phyloP scores from a whole-genome alignment of 2,888 invertebrate genomes.

The Oscheius sp. region DNA sequence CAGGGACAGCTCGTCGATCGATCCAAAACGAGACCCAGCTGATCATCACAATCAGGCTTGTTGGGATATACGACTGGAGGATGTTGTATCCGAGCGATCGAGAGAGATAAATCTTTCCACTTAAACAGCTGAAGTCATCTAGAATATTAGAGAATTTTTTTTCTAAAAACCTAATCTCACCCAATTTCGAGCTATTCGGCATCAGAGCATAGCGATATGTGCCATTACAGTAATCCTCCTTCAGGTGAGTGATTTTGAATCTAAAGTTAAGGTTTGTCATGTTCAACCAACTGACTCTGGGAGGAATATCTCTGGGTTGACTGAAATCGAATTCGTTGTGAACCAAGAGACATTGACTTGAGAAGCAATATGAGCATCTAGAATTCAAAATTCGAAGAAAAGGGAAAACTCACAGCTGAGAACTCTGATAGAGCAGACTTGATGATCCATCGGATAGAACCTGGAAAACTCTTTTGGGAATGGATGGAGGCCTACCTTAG shows the following conservation, averaged over 20 bases:
- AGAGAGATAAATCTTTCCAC: constrained; percentile 56
- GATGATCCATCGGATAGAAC: constrained; percentile 67
- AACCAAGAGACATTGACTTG: constrained; percentile 68
- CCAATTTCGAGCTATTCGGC: constrained; percentile 53
- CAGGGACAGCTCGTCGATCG: constrained; percentile 66
- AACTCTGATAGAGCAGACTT: constrained; percentile 60
- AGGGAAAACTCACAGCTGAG: constrained; percentile 54
- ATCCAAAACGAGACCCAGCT: constrained; percentile 63
- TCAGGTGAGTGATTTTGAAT: constrained; percentile 48
- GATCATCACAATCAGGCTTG: constrained; percentile 54
- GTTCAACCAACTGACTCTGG: too few species aligned
- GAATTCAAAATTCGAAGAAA: background rate
- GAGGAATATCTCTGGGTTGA: constrained; percentile 65
- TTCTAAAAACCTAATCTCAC: too few species aligned
- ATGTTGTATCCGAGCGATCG: constrained; percentile 67
- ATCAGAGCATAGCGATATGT: constrained; percentile 64
- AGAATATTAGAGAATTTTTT: constrained; percentile 30
- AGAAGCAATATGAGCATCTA: constrained; percentile 66
- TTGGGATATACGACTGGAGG: constrained; percentile 60
- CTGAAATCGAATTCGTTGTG: constrained; percentile 54
- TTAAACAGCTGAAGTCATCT: constrained; percentile 66
- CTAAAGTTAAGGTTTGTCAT: too few species aligned
- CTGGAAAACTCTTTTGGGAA: background rate
- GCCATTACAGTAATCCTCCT: constrained; percentile 54
- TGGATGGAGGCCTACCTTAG: constrained; percentile 11